These are phyloP conservation scores for Lota lota DNA, from an alignment of 2,113 vertebrate species.

Conservation along the genomic window DNA sequence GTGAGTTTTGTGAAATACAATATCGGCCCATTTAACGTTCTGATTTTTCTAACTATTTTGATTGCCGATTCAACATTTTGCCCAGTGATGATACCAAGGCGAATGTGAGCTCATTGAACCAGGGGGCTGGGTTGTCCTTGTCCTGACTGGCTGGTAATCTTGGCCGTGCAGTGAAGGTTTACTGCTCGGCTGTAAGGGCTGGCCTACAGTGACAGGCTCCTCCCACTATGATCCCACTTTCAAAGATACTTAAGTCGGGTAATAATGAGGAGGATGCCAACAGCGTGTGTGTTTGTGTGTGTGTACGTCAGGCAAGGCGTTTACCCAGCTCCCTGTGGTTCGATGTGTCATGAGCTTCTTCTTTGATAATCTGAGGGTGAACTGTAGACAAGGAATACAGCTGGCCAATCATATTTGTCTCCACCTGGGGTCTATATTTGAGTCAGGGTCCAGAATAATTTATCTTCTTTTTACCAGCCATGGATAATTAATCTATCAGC, in stretches of 20 bases:
- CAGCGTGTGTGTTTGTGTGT: constrained; percentile 30
- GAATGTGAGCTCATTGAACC: constrained; percentile 63
- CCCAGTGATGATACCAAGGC: constrained; percentile 73
- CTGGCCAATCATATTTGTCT: no score
- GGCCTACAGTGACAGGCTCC: constrained; percentile 52
- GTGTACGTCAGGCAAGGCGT: constrained; percentile 32
- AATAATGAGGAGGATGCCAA: constrained; percentile 40
- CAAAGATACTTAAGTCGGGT: constrained; percentile 18
- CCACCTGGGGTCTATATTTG: no score
- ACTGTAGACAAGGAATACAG: no score
- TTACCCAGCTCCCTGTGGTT: constrained; percentile 39
- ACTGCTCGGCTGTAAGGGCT: constrained; percentile 72
- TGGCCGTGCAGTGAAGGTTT: constrained; percentile 64
- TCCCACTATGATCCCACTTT: constrained; percentile 23
- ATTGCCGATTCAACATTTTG: constrained; percentile 2
- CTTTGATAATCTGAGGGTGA: constrained; percentile 69
- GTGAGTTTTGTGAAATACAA: constrained; percentile 53
- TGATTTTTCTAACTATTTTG: no score
- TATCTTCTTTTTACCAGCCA: no score
- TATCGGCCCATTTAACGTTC: no score
- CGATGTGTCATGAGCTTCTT: constrained; percentile 54
- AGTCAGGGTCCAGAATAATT: no score
- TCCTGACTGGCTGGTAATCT: constrained; percentile 66
- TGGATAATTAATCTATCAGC: no score
- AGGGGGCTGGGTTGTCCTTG: constrained; percentile 38